Evolutionary conservation across 2,797 vertebrate species (phyloP).

Genomic region (Malacoctenus gilli): DNA sequence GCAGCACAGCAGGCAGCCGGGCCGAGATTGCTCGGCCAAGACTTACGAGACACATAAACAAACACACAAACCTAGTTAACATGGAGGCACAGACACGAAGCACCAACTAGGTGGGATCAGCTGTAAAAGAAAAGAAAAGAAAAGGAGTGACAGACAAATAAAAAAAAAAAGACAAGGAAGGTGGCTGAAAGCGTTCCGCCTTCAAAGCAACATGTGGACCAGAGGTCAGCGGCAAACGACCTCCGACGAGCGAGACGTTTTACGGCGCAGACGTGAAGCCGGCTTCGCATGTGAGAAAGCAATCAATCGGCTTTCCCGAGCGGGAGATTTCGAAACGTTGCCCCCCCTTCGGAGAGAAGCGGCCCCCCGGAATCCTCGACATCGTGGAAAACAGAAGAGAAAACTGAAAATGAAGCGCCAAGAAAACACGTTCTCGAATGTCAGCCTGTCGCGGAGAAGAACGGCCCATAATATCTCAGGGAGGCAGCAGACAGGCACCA

Average conservation of each 20-base stretch:
- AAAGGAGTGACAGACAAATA: conserved; percentile 41
- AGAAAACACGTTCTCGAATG: conserved; percentile 35
- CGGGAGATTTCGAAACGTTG: conserved; percentile 3
- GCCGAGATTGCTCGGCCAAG: conserved; percentile 60
- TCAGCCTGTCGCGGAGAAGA: conserved; percentile 35
- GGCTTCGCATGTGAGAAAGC: conserved; percentile 25
- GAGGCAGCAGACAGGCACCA: conserved; percentile 23
- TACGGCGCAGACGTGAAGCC: conserved; percentile 29
- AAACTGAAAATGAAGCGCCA: conserved; percentile 29
- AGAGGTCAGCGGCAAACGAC: conserved; percentile 33
- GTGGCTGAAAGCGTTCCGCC: conserved; percentile 14
- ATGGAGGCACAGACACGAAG: conserved; percentile 45
- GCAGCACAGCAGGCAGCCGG: conserved; percentile 69
- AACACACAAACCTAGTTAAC: conserved; percentile 56
- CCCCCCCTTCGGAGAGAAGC: conserved; percentile 30
- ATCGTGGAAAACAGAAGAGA: conserved; percentile 7
- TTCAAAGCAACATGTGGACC: conserved; percentile 37
- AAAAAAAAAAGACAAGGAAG: conserved; percentile 33
- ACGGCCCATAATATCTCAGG: conserved; percentile 17
- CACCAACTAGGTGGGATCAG: conserved; percentile 46
- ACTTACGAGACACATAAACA: conserved; percentile 71
- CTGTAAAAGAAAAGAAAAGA: conserved; percentile 1
- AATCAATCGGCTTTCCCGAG: conserved; percentile 37
- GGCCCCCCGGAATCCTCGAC: conserved; percentile 29
- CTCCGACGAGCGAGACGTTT: conserved; percentile 53